Conservation (phyloP, 2,888 invertebrate genomes). For the Cerastoderma edule region DNA sequence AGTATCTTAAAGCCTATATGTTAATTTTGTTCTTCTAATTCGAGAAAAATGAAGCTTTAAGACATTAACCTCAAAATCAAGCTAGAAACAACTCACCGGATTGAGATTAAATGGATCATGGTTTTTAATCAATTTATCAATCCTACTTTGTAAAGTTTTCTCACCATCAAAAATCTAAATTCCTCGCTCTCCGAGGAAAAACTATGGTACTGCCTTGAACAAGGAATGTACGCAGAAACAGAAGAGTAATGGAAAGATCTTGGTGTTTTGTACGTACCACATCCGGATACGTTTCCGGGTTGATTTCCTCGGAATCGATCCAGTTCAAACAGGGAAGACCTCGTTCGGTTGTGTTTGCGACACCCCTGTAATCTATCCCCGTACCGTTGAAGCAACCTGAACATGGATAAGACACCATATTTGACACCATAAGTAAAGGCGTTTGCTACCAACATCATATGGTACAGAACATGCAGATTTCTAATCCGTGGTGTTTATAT, state of each 20-base stretch:
- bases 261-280: slow-evolving; percentile 54
- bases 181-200: not conserved
- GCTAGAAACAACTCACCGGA: too few relatives aligned
- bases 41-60: too few relatives aligned
- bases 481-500: too few relatives aligned
- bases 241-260: not conserved
- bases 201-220: too few relatives aligned
- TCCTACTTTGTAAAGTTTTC: too few relatives aligned
- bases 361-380: slow-evolving; percentile 85
- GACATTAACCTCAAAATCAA: too few relatives aligned
- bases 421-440: too few relatives aligned
- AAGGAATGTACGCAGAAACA: not conserved
- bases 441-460: not conserved
- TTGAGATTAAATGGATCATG: too few relatives aligned
- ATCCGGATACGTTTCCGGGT: slow-evolving; percentile 67
- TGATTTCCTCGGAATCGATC: slow-evolving; percentile 65
- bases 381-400: slow-evolving; percentile 85
- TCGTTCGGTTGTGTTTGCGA: slow-evolving; percentile 79
- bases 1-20: too few relatives aligned
- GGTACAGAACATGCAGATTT: not conserved
- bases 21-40: too few relatives aligned
- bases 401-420: too few relatives aligned
- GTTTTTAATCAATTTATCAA: too few relatives aligned
- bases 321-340: slow-evolving; percentile 76
- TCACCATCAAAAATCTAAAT: slow-evolving; percentile 12